A percentile compares a stretch with the other conserved stretches of the same genome.
Conservation (phyloP, 2,797 vertebrate genomes). For the Choloepus didactylus region DNA sequence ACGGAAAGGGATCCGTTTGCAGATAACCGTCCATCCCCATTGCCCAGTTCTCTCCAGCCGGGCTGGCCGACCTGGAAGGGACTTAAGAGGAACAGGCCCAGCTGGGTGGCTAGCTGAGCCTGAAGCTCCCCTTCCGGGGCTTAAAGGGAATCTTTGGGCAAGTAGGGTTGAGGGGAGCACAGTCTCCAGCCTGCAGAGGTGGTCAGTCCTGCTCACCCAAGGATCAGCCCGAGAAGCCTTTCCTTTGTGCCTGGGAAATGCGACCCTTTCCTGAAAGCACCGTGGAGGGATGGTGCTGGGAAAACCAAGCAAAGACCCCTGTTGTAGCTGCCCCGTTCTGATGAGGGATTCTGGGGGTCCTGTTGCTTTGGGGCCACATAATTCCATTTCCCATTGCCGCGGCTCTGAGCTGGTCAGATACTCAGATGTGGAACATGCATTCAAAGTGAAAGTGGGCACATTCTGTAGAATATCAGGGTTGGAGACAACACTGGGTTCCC, state of each 20-base stretch:
- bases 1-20: not conserved
- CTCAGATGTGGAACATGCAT: not conserved
- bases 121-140: not conserved
- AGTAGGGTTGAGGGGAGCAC: not conserved
- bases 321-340: not conserved
- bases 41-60: not conserved
- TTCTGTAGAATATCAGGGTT: not conserved
- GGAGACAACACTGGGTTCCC: not conserved
- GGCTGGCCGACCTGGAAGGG: conserved; percentile 24
- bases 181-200: not conserved
- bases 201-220: not conserved
- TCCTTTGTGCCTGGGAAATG: conserved; percentile 32
- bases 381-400: not conserved
- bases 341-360: conserved; percentile 31
- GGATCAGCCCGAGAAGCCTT: not conserved
- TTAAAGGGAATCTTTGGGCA: not conserved
- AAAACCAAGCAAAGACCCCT: not conserved
- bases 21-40: not conserved
- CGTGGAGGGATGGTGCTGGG: not conserved
- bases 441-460: conserved; percentile 80
- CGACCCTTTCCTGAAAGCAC: not conserved
- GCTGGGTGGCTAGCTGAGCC: not conserved
- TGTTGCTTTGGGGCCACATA: not conserved
- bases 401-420: not conserved
- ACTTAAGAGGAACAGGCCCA: conserved; percentile 48